phyloP scores from a whole-genome alignment of 2,797 vertebrate species.

The Astyanax mexicanus region DNA sequence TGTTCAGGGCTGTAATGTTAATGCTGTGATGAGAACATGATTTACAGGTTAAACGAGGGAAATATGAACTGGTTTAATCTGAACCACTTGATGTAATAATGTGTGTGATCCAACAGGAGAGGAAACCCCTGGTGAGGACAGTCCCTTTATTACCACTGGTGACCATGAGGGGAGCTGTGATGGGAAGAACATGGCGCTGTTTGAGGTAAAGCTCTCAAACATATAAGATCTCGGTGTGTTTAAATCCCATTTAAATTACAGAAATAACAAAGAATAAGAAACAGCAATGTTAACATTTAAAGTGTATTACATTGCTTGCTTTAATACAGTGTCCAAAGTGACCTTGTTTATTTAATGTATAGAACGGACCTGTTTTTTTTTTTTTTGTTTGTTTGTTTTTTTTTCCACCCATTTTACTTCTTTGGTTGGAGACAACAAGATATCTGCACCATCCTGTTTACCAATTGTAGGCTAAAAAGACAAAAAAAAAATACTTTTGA shows the following conservation, averaged over 20 bases:
- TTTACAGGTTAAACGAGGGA: neutral
- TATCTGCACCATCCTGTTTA: too few relatives aligned
- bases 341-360: neutral
- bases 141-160: constrained; percentile 79
- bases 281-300: neutral
- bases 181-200: constrained; percentile 93
- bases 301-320: neutral
- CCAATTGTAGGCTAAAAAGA: too few relatives aligned
- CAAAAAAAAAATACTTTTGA: too few relatives aligned
- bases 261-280: neutral
- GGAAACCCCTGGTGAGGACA: constrained; percentile 78
- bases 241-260: neutral
- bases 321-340: neutral
- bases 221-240: too few relatives aligned
- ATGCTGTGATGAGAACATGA: neutral
- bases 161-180: constrained; percentile 81
- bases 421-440: too few relatives aligned
- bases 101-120: constrained; percentile 72
- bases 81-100: neutral
- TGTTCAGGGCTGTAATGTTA: neutral
- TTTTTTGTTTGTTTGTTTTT: too few relatives aligned
- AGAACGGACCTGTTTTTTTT: too few relatives aligned
- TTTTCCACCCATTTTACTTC: too few relatives aligned
- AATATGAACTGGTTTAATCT: neutral
- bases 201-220: constrained; percentile 86